These are phyloP conservation scores for Apodemus agrarius DNA, from an alignment of 2,797 vertebrate genomes.

Conservation along the genomic window DNA sequence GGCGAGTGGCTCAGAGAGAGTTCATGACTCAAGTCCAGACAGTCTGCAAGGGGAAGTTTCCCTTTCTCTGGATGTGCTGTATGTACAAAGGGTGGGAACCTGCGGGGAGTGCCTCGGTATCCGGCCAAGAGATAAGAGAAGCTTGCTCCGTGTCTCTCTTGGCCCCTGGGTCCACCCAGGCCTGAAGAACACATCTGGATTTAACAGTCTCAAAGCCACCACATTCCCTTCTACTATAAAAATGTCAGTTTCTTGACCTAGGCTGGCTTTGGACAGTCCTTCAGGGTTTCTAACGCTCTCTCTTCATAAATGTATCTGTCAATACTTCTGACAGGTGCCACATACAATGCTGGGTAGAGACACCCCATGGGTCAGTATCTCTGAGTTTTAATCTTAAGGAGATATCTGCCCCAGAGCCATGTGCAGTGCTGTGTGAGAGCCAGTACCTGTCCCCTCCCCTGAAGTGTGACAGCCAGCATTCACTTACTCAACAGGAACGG, in stretches of 20 bases:
- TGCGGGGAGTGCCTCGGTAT: not conserved
- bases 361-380: not conserved
- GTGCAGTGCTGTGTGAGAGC: not conserved
- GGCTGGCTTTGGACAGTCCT: not conserved
- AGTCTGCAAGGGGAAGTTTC: not conserved
- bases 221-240: not conserved
- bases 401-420: not conserved
- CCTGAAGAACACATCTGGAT: slow-evolving; percentile 28
- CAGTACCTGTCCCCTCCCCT: not conserved
- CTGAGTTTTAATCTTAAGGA: not conserved
- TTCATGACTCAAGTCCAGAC: not conserved
- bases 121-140: not conserved
- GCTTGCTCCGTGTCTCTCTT: not conserved
- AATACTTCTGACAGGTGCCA: not conserved
- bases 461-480: not conserved
- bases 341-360: not conserved
- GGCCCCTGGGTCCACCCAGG: not conserved
- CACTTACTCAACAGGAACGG: not conserved
- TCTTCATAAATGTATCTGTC: not conserved
- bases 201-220: not conserved
- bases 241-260: not conserved
- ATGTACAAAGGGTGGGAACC: not conserved
- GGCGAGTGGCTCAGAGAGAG: not conserved
- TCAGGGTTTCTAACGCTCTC: not conserved
- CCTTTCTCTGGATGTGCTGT: not conserved